phyloP scores from a whole-genome alignment of 2,113 vertebrate species.

The Paradoxurus hermaphroditus region DNA sequence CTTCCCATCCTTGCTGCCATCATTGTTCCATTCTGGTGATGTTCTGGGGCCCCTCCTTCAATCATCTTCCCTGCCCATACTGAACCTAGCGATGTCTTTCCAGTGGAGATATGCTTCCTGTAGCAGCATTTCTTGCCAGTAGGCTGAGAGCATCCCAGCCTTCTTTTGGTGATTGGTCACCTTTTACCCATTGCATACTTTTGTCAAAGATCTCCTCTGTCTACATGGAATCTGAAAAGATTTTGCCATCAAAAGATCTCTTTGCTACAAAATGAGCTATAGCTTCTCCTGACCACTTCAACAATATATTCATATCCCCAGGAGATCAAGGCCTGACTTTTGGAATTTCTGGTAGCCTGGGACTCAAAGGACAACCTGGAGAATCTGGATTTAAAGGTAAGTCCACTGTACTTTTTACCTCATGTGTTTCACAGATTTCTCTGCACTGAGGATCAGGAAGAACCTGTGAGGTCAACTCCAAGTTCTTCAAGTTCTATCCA shows the following conservation, averaged over 20 bases:
- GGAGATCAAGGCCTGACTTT: constrained; percentile 87
- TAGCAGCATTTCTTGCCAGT: not conserved
- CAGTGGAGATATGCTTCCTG: not conserved
- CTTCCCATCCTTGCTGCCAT: not conserved
- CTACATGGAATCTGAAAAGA: not conserved
- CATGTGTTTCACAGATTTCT: not conserved
- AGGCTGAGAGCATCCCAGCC: not conserved
- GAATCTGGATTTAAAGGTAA: constrained; percentile 88
- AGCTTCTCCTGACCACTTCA: not conserved
- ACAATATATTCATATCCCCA: constrained; percentile 67
- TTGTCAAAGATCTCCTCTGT: constrained; percentile 16
- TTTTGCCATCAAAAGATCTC: not conserved
- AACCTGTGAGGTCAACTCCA: not conserved
- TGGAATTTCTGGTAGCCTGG: constrained; percentile 82
- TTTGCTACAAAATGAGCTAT: constrained; percentile 9
- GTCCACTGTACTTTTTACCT: not conserved
- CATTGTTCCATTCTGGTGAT: not conserved
- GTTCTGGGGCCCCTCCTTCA: not conserved
- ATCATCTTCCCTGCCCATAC: not conserved
- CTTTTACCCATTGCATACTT: not conserved
- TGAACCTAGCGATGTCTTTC: not conserved
- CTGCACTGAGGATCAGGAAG: not conserved
- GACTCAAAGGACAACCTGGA: constrained; percentile 89
- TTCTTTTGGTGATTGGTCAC: not conserved
- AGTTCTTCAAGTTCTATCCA: not conserved